Base-by-base conservation (phyloP, 2,888 invertebrate species). In the Blastobasis lacticolella region DNA sequence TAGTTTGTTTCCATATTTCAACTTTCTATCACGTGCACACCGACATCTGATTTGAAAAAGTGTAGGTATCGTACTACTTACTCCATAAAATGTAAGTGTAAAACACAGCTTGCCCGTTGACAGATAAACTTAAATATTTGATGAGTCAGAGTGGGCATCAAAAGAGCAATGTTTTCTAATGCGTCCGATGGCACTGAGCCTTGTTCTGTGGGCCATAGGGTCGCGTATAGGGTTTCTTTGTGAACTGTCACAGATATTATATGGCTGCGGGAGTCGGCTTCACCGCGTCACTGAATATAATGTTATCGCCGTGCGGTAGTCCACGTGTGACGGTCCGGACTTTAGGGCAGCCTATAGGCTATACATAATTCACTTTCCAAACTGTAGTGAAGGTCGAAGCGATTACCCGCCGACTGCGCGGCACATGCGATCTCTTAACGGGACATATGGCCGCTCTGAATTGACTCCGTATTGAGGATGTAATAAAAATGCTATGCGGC, bases 211-310 rank as follows among this genome's bases (percentile, higher is more conserved):
- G 23, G 62, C 58, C 58, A 67, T 82, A 85, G 69, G 82, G 81
- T 78, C 82, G 81, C 77, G 57, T 78, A 69, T 81, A 55, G 61
- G 41, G 41, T 41, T 9, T 8, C 7, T 41, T 41, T 41, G 41
- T 41, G 8, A 41, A 7, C n/a, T 36, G 45, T 62, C 62, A 63
- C 65, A 48, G 71, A 64, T 60, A 71, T 82, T 82, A 69, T 83
- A 84, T 76, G 84, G 84, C 81, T 83, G 81, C 82, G 71, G 65
- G 75, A 76, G 78, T 81, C 74, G 80, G 80, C 76, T 80, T 81
- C 71, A 64, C 63, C 69, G 67, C 75, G 80, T 81, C 79, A 79
- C 72, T 75, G 75, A 73, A 80, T 78, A 78, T 78, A 76, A 75
- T 77, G 70, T 76, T 78, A 78, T 66, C 66, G 55, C 53, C 46